phyloP scores from a whole-genome alignment of 2,113 vertebrate genomes.

The Myotis davidii region DNA sequence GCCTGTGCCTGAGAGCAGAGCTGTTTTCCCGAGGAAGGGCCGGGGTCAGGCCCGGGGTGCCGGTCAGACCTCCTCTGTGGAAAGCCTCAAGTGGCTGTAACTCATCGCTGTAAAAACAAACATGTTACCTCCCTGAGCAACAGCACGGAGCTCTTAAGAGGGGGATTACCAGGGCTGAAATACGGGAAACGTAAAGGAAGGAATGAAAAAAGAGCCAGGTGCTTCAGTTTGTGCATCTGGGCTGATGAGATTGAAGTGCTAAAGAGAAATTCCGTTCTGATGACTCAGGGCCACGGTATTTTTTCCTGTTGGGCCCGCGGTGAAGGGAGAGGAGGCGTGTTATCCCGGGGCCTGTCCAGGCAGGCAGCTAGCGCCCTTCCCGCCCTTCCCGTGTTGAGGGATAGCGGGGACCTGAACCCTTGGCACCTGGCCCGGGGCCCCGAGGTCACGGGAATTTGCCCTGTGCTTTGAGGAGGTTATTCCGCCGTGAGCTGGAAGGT shows the following conservation, averaged over 20 bases:
- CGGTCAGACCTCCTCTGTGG: constrained; percentile 52
- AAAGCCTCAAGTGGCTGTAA: constrained; percentile 70
- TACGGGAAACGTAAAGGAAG: constrained; percentile 8
- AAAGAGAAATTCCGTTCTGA: constrained; percentile 57
- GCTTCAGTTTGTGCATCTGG: constrained; percentile 12
- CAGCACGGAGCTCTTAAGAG: constrained; percentile 18
- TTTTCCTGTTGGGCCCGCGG: constrained; percentile 55
- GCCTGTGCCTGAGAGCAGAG: constrained; percentile 20
- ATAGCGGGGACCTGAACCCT: constrained; percentile 22
- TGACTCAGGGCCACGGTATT: constrained; percentile 12
- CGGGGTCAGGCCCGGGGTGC: constrained; percentile 38
- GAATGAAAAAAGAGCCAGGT: constrained; percentile 62
- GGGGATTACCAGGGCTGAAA: constrained; percentile 48
- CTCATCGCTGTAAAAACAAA: constrained; percentile 71
- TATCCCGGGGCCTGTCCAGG: not conserved
- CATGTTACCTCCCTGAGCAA: not conserved
- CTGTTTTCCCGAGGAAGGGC: constrained; percentile 54
- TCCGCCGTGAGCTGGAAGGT: not conserved
- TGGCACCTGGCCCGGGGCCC: not conserved
- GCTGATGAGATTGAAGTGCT: not conserved
- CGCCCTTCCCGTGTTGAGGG: constrained; percentile 51
- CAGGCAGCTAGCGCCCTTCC: constrained; percentile 21
- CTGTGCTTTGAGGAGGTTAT: not conserved
- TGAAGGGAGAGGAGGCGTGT: constrained; percentile 17
- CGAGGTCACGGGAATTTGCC: constrained; percentile 49